Evolutionary conservation across 2,113 vertebrate species (phyloP).

Genomic region (Isichthys henryi): DNA sequence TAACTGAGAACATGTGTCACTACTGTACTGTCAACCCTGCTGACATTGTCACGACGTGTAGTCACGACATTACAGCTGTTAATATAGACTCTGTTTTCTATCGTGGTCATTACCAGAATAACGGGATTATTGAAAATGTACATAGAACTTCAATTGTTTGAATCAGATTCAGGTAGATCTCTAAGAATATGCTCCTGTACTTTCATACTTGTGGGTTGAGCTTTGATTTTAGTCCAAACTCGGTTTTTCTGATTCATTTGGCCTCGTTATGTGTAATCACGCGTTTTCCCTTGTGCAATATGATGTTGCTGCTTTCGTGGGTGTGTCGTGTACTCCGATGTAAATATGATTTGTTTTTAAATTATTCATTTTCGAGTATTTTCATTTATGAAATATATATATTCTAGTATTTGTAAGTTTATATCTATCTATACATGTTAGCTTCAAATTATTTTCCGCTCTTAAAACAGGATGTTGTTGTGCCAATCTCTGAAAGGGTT

Average conservation of each 20-base stretch:
- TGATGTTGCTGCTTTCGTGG: constrained; percentile 10
- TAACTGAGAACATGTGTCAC: not conserved
- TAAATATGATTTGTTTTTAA: constrained; percentile 24
- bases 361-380: constrained; percentile 16
- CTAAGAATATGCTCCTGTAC: constrained; percentile 5
- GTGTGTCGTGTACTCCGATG: constrained; percentile 15
- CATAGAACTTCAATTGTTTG: constrained; percentile 15
- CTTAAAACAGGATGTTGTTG: constrained; percentile 12
- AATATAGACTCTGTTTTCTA: not conserved
- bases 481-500: constrained; percentile 22
- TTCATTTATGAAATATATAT: constrained; percentile 20
- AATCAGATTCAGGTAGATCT: constrained; percentile 20
- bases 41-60: not conserved
- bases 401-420: constrained; percentile 26
- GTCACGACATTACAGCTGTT: not conserved
- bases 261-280: constrained; percentile 2
- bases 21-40: constrained; percentile 11
- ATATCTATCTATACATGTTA: constrained; percentile 17
- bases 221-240: constrained; percentile 9
- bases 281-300: constrained; percentile 20
- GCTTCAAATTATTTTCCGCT: constrained; percentile 6
- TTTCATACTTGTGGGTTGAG: constrained; percentile 14
- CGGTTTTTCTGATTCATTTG: not conserved
- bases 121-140: not conserved
- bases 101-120: not conserved